Conservation (phyloP, 1,140 invertebrate species). For the Saccostrea cuccullata region DNA sequence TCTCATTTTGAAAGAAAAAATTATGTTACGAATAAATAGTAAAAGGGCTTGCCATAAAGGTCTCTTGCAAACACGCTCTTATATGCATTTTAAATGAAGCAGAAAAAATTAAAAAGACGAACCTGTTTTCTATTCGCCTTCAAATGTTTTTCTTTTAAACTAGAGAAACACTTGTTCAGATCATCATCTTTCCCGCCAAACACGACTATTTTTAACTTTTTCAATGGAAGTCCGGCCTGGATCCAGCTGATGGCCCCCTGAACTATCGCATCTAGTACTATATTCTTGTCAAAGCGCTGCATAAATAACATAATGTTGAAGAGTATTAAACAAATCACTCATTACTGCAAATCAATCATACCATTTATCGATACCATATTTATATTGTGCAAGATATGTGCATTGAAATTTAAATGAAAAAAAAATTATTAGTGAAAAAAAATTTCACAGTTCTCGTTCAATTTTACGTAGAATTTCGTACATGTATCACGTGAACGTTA, state of each 20-base stretch:
- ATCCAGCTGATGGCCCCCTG: constrained; percentile 75
- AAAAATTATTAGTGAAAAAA: too few species aligned
- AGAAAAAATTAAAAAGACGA: background rate
- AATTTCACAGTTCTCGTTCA: background rate
- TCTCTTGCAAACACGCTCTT: too few species aligned
- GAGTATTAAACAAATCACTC: too few species aligned
- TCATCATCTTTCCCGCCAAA: constrained; percentile 51
- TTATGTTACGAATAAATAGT: too few species aligned
- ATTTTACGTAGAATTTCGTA: background rate
- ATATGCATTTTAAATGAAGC: too few species aligned
- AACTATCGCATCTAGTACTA: constrained; percentile 68
- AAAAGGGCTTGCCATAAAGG: too few species aligned
- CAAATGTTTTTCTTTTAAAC: constrained; percentile 23
- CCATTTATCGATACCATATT: background rate
- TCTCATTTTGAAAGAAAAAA: too few species aligned
- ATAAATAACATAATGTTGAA: constrained; percentile 28
- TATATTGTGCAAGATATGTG: too few species aligned
- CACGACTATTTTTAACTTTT: constrained; percentile 73
- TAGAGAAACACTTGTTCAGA: constrained; percentile 21
- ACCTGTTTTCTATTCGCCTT: constrained; percentile 59
- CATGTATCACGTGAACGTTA: too few species aligned
- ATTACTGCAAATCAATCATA: background rate
- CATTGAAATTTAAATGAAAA: too few species aligned
- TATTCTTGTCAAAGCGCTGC: constrained; percentile 58
- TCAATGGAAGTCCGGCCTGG: constrained; percentile 70